Base-by-base conservation (phyloP, 1,140 invertebrate species). In the Triops cancriformis region DNA sequence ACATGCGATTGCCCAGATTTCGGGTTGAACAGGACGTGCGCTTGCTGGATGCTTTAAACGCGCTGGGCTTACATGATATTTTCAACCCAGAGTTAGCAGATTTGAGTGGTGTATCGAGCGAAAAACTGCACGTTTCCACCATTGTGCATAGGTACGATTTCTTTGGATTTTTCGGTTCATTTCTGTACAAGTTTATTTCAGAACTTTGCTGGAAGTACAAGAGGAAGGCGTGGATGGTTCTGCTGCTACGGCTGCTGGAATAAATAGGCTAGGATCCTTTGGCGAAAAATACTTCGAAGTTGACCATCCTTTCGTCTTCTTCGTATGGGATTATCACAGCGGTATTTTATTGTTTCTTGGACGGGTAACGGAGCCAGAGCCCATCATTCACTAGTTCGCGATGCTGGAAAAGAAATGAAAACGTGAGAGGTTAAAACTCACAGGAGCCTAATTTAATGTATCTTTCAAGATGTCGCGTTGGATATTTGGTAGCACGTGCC, bases 271-370 rank as follows among this genome's bases (percentile, higher is more conserved):
- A 37, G 83, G 80, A 77, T 77, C 77, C 76, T 82, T 82, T 76
- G 82, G 82, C 14, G 83, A 83, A 73, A 82, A 83, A 75, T 84
- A 83, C 77, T 85, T 85, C 80, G 84, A 85, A 80, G 84, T 85
- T 31, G 83, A 85, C 79, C 84, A 84, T 74, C 84, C 85, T 1
- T 85, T 85, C 77, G 72, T 85, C n/a, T 85, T 85, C 79, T 83
- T 86, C 76, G 82, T 86, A 72, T 85, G 84, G 84, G 85, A 86
- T 79, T 83, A 85, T 78, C 81, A 81, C 73, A 83, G 79, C 64
- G 83, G 83, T 73, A 83, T 82, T 75, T 79, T 85, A 23, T 76
- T 86, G 6, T 83, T 84, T 77, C 82, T 85, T 80, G 85, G 85
- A n/a, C 76, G 84, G 26, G 81, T 85, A 7, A 82, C 81, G 18